Conservation (phyloP, 2,888 invertebrate species). For the Andricus quercusramuli region DNA sequence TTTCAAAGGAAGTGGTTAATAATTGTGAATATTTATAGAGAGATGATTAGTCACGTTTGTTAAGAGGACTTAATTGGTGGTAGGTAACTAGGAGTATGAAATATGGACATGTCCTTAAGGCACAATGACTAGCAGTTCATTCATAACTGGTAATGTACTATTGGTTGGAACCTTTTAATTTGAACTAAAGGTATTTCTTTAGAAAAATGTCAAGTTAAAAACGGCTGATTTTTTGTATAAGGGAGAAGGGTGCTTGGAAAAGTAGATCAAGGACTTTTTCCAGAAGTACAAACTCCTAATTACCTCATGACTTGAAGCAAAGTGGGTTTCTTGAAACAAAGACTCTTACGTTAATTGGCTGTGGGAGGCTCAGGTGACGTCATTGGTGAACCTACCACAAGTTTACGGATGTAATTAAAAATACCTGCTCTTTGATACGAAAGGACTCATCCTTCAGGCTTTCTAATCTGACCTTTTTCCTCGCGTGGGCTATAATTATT, state of each 20-base stretch:
- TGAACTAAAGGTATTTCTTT: no score
- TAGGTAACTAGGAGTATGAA: constrained; percentile 25
- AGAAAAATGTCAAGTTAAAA: no score
- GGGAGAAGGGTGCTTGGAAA: neutral
- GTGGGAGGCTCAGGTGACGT: constrained; percentile 29
- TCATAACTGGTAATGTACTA: neutral
- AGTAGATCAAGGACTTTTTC: constrained; percentile 15
- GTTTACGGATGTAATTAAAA: constrained; percentile 32
- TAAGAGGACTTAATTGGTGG: constrained; percentile 28
- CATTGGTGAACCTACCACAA: neutral
- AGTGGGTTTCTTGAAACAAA: constrained; percentile 28
- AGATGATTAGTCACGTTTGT: constrained; percentile 26
- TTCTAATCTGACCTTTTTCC: constrained; percentile 30
- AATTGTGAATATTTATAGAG: neutral
- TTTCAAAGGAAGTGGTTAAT: neutral
- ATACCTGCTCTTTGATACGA: constrained; percentile 3
- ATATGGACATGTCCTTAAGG: constrained; percentile 32
- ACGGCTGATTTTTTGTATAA: no score
- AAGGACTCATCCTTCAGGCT: constrained; percentile 11
- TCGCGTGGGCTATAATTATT: constrained; percentile 5
- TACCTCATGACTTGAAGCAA: constrained; percentile 10
- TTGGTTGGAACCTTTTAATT: neutral
- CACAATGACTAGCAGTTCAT: constrained; percentile 31
- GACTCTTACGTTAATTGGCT: constrained; percentile 25
- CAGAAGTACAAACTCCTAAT: neutral